Evolutionary conservation across 2,113 vertebrate species (phyloP).

Genomic region (Oncorhynchus tshawytscha): DNA sequence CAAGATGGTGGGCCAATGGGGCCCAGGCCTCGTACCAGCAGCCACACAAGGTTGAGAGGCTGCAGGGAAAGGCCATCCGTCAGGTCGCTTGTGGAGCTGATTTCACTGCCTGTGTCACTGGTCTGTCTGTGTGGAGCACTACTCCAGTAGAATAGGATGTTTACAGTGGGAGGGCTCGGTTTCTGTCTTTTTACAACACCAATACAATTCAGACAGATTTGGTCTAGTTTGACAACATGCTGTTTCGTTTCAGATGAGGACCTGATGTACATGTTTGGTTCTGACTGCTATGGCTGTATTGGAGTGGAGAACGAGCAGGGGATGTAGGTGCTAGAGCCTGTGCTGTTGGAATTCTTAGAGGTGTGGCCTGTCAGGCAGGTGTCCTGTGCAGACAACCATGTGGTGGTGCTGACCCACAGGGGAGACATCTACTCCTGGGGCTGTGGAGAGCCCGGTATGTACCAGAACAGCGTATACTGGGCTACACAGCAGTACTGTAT

Average conservation of each 20-base stretch:
- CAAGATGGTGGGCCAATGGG: slow-evolving; percentile 95
- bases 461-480: background rate
- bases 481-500: background rate
- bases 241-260: slow-evolving; percentile 83
- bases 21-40: slow-evolving; percentile 95
- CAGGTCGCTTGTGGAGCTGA: slow-evolving; percentile 95
- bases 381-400: slow-evolving; percentile 95
- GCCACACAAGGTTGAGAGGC: slow-evolving; percentile 90
- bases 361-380: slow-evolving; percentile 87
- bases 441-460: slow-evolving; percentile 80
- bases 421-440: slow-evolving; percentile 93
- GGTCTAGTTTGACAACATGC: background rate
- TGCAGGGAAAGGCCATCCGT: slow-evolving; percentile 90
- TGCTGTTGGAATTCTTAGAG: slow-evolving; percentile 88
- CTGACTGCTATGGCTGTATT: slow-evolving; percentile 96
- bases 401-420: slow-evolving; percentile 86
- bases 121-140: background rate
- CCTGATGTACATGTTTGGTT: slow-evolving; percentile 95
- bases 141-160: too few relatives aligned
- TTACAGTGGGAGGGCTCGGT: too few relatives aligned
- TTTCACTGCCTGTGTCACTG: slow-evolving; percentile 93
- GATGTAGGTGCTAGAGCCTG: slow-evolving; percentile 85
- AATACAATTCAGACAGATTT: background rate
- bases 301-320: slow-evolving; percentile 82
- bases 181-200: too few relatives aligned